Conservation (phyloP, 2,113 vertebrate genomes). For the Microtus ochrogaster region DNA sequence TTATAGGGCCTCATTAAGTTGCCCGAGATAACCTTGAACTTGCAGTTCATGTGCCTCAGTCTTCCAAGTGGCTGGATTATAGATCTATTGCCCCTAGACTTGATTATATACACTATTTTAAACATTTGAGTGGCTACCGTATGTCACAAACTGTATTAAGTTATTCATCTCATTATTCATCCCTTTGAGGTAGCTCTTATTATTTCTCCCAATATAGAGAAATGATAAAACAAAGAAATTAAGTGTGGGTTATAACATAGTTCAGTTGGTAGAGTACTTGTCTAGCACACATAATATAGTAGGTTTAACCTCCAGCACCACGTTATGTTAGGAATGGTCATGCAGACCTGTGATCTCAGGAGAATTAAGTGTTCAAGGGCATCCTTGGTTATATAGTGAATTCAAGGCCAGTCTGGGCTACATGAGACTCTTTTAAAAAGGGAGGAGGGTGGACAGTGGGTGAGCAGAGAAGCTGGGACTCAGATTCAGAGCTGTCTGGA, state of each 20-base stretch:
- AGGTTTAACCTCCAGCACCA: not conserved
- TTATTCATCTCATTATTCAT: not conserved
- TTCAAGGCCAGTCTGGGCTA: not conserved
- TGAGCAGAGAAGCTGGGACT: not conserved
- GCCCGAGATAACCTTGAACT: not conserved
- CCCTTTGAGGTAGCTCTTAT: not conserved
- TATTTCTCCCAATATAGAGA: not conserved
- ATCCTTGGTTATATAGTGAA: not conserved
- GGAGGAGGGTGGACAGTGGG: no score
- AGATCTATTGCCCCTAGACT: not conserved
- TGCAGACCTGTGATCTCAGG: no score
- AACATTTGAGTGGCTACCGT: not conserved
- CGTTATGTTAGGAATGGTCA: not conserved
- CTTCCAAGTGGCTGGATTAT: not conserved
- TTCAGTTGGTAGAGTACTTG: not conserved
- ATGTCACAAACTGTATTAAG: not conserved
- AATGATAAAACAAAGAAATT: not conserved
- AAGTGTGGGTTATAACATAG: not conserved
- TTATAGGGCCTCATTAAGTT: not conserved
- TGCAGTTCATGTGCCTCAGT: no score
- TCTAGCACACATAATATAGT: not conserved
- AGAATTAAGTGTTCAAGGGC: not conserved
- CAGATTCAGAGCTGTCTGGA: not conserved
- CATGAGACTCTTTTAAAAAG: not conserved
- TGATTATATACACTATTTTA: not conserved